Conservation (phyloP, 1,140 invertebrate species). For the Tachypleus tridentatus region DNA sequence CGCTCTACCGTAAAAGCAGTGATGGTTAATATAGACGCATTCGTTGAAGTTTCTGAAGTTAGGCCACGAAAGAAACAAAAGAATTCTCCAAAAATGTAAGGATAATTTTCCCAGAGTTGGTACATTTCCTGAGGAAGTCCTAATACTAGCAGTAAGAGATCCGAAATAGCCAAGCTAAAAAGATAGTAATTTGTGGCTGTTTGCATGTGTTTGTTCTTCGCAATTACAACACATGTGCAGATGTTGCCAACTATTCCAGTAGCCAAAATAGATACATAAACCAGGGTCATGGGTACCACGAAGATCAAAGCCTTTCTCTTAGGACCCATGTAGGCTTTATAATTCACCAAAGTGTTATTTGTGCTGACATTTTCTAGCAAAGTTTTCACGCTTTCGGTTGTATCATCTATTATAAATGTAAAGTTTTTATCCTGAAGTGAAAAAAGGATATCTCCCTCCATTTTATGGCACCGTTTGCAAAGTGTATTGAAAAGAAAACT, state of each 20-base stretch:
- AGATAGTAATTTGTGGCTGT: constrained; percentile 75
- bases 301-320: constrained; percentile 13
- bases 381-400: no score
- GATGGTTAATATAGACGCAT: constrained; percentile 84
- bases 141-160: constrained; percentile 62
- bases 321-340: constrained; percentile 8
- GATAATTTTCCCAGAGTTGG: constrained; percentile 64
- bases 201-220: constrained; percentile 43
- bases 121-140: constrained; percentile 71
- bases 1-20: constrained; percentile 88
- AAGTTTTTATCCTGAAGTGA: no score
- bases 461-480: no score
- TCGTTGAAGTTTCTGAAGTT: constrained; percentile 76
- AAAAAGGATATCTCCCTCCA: no score
- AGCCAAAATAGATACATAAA: constrained; percentile 41
- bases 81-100: constrained; percentile 70
- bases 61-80: constrained; percentile 75
- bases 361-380: no score
- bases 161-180: constrained; percentile 82
- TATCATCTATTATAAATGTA: no score
- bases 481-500: no score
- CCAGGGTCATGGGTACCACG: constrained; percentile 35
- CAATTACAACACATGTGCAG: constrained; percentile 46
- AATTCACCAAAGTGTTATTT: no score
- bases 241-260: constrained; percentile 46